Evolutionary conservation across 1,140 invertebrate genomes (phyloP).

Genomic region (Aphidius gifuensis): DNA sequence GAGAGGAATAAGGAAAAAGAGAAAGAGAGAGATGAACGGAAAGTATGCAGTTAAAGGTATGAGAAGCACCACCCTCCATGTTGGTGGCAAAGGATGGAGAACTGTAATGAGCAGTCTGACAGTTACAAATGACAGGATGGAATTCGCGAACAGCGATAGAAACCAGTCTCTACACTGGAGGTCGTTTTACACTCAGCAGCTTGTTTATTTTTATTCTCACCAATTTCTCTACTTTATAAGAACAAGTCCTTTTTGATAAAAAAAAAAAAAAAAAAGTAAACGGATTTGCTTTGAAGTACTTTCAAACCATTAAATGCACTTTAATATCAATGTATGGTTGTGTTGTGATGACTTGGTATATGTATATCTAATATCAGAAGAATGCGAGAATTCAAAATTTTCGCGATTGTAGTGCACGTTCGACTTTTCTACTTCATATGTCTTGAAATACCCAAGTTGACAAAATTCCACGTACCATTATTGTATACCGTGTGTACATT

Average conservation of each 20-base stretch:
- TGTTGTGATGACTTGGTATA: too few species aligned
- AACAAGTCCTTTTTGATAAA: slow-evolving; percentile 40
- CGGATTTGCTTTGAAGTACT: too few species aligned
- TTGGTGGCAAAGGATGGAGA: slow-evolving; percentile 51
- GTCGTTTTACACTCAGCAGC: too few species aligned
- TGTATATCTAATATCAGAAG: slow-evolving; percentile 10
- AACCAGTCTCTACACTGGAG: slow-evolving; percentile 31
- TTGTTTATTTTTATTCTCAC: too few species aligned
- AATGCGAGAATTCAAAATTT: slow-evolving; percentile 47
- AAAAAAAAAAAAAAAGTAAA: slow-evolving; percentile 1
- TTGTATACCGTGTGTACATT: slow-evolving; percentile 2
- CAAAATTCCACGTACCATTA: slow-evolving; percentile 26
- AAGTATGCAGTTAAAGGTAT: slow-evolving; percentile 24
- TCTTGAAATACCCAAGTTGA: slow-evolving; percentile 23
- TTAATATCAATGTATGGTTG: too few species aligned
- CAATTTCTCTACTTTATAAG: too few species aligned
- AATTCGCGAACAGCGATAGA: slow-evolving; percentile 56
- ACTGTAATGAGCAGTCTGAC: slow-evolving; percentile 57
- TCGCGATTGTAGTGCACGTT: slow-evolving; percentile 23
- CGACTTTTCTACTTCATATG: slow-evolving; percentile 22
- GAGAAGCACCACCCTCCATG: slow-evolving; percentile 22
- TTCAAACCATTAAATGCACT: too few species aligned
- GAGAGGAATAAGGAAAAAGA: slow-evolving; percentile 36
- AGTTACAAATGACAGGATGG: slow-evolving; percentile 59
- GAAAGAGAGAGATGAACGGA: slow-evolving; percentile 13